Percentiles rank a stretch among this genome's conserved stretches.
Evolutionary conservation across 1,140 invertebrate genomes (phyloP).

Genomic region (Camponotus floridanus): DNA sequence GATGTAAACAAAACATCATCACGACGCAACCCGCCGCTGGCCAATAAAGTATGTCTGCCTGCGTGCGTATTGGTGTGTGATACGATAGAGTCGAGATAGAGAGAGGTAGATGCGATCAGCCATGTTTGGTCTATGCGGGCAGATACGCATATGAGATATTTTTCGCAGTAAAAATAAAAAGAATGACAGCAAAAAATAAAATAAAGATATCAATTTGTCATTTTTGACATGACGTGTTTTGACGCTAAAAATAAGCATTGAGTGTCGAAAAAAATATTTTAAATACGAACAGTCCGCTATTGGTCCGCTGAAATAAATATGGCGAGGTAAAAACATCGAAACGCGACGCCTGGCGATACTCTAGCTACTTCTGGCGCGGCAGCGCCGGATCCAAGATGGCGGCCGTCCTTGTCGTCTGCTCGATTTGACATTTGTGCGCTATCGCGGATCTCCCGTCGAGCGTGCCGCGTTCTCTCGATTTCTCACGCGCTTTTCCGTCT

Average conservation of each 20-base stretch:
- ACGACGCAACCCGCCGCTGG: conserved; percentile 59
- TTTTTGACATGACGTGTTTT: too few species aligned
- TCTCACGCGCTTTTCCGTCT: not conserved
- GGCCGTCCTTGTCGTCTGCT: conserved; percentile 66
- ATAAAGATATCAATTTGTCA: too few species aligned
- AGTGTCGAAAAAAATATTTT: too few species aligned
- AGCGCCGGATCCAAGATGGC: conserved; percentile 53
- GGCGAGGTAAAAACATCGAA: not conserved
- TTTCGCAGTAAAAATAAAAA: not conserved
- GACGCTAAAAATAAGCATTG: too few species aligned
- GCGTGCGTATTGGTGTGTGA: not conserved
- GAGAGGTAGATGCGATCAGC: not conserved
- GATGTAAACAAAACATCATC: conserved; percentile 74
- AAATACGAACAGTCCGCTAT: not conserved
- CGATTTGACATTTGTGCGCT: conserved; percentile 58
- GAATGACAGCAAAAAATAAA: too few species aligned
- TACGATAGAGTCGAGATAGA: not conserved
- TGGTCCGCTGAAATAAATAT: not conserved
- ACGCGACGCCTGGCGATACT: not conserved
- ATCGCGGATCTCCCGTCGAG: not conserved
- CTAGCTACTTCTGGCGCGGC: not conserved
- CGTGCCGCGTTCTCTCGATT: not conserved
- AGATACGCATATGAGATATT: not conserved
- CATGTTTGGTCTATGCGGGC: not conserved
- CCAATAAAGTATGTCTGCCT: not conserved